Base-by-base conservation (phyloP, 2,888 invertebrate genomes). In the Hirudinaria manillensis region DNA sequence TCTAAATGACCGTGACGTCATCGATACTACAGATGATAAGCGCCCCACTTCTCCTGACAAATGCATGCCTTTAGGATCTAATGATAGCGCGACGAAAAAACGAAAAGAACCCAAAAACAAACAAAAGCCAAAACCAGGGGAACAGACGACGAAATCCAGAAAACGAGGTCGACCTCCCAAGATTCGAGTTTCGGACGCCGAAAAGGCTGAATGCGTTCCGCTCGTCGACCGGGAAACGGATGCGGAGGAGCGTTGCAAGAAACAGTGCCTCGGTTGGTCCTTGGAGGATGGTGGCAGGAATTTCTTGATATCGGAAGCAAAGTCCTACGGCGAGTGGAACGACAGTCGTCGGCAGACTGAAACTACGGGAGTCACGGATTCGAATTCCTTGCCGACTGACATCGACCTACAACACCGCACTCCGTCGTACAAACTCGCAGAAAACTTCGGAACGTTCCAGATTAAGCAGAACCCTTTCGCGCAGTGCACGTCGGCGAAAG, bases 231-330 rank as follows among this genome's bases (percentile, higher is more conserved):
- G 21, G n/a, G 29, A 61, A n/a, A 45, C 45, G 13, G 45, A 45
- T 16, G 45, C 45, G 45, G 45, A 61, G 29, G 29, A 61, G 6
- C 61, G 24, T 61, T 29, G 29, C 61, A 61, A 61, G 61, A 61
- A 61, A n/a, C 61, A 61, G 61, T 61, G 61, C 61, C 61, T 61
- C 61, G 10, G 24, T n/a, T 61, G 45, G 45, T 45, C 45, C 10
- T 45, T 45, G 45, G 45, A 45, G 45, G 45, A 45, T 10, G 13
- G 16, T 10, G 45, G 4, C 45, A 45, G 45, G 45, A 45, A 45
- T 45, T 45, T 45, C 45, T 45, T 45, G 45, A 45, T 45, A 1
- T 45, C 45, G 45, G 45, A 45, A 45, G 45, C 45, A 45, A 45
- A 45, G 13, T 45, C 45, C 7, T 27, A 61, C 61, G n/a, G 1